Evolutionary conservation across 64 coral and sea anemone genomes (phyloP), one percentile per base, ranked within the genome.

Genomic region (Actinia equina): DNA sequence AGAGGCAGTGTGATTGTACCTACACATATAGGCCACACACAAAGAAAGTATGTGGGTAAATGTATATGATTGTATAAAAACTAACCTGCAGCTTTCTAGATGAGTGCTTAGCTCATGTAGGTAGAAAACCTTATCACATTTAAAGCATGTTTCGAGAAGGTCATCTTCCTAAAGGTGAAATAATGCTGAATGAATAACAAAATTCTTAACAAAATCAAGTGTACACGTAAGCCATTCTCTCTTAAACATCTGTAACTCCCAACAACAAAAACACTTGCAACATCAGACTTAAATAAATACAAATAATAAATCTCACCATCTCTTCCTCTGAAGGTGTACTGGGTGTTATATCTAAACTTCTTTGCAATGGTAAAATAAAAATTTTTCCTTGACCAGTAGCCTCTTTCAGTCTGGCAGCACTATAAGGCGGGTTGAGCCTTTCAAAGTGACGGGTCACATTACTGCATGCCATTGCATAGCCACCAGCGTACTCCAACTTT

Each of bases 81-180:
- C 57, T 85, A 52, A 87, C 69, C 86, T 87, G 69, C 86, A 87
- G 77, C 65, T 77, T 87, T 70, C 86, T 71, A 77, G 65, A 67
- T 87, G 69, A 37, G 6, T 30, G 45, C 69, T 87, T 26, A 87
- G 77, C 51, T 87, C 69, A 77, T 87, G 69, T 49, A 87, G 44
- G 41, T 49, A 87, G 77, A 87, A 87, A 26, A 87, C 46, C 46
- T 57, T 57, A 44, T 46, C 64, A 27, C 86, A 87, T 54, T 53
- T 87, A 45, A 77, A 56, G 65, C 69, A 87, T 43, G 43, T 27
- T 87, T 77, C 46, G 18, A 87, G 86, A 46, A 87, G 63, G 49
- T 87, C 86, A 87, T 87, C 69, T 37, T 87, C 51, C 69, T 87
- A 62, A 86, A 86, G 45, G 45, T 77, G 44, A 84, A 51, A 84